Conservation (phyloP, 2,888 invertebrate genomes). For the Drosophila anomelani region DNA sequence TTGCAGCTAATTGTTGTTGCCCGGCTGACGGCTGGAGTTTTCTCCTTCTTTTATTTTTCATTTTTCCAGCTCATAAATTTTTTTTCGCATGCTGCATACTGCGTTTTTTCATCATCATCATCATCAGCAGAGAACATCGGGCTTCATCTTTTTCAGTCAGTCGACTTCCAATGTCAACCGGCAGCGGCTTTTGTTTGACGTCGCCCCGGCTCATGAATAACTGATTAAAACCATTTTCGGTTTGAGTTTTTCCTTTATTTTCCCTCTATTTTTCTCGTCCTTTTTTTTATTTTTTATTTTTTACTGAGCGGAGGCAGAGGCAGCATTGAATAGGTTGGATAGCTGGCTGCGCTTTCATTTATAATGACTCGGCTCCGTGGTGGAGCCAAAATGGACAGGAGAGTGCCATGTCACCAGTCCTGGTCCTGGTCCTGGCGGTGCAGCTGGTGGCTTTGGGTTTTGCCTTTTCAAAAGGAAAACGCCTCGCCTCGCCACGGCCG, state of each 20-base stretch:
- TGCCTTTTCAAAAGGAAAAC: slow-evolving; percentile 26
- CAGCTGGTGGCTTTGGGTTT: slow-evolving; percentile 23
- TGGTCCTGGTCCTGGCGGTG: slow-evolving; percentile 3
- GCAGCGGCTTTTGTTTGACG: slow-evolving; percentile 76
- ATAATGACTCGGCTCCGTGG: slow-evolving; percentile 62
- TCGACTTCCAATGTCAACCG: slow-evolving; percentile 74
- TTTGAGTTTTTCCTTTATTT: slow-evolving; percentile 43
- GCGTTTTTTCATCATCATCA: slow-evolving; percentile 23
- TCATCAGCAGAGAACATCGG: slow-evolving; percentile 10
- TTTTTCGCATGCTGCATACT: slow-evolving; percentile 53
- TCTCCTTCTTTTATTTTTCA: slow-evolving; percentile 6
- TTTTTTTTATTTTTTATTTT: slow-evolving; percentile 18
- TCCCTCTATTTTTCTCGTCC: slow-evolving; percentile 23
- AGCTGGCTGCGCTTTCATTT: slow-evolving; percentile 69
- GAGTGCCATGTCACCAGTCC: slow-evolving; percentile 57
- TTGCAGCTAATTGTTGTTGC: slow-evolving; percentile 80
- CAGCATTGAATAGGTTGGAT: slow-evolving; percentile 33
- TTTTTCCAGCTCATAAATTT: slow-evolving; percentile 78
- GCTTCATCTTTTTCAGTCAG: slow-evolving; percentile 39
- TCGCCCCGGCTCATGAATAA: slow-evolving; percentile 76
- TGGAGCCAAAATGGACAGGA: slow-evolving; percentile 36
- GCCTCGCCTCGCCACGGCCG: slow-evolving; percentile 27
- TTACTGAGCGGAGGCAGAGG: slow-evolving; percentile 5
- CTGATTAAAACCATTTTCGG: slow-evolving; percentile 78
- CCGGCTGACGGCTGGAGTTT: slow-evolving; percentile 24